Evolutionary conservation across 2,888 invertebrate species (phyloP).

Genomic region (Lepetodrilus schrolli): DNA sequence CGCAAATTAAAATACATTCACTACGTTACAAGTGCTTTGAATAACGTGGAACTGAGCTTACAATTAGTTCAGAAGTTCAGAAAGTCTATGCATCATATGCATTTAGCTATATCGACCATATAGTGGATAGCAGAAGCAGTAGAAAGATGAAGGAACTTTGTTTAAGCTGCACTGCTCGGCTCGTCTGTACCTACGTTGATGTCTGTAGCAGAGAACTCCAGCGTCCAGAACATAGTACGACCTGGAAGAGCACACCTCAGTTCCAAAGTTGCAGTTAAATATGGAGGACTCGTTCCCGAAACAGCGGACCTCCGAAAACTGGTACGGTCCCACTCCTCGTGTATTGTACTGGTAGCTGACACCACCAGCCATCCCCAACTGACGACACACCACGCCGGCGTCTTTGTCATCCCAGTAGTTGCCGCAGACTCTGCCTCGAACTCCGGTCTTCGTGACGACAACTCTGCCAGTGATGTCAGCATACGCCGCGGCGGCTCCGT

Average conservation of each 20-base stretch:
- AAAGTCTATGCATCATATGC: too few species aligned
- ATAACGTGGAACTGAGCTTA: too few species aligned
- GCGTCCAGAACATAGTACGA: slow-evolving; percentile 38
- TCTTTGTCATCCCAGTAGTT: slow-evolving; percentile 83
- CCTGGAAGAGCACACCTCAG: neutral
- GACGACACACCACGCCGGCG: slow-evolving; percentile 79
- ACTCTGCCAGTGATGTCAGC: neutral
- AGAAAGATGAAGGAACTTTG: too few species aligned
- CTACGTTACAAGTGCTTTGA: too few species aligned
- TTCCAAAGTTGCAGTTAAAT: slow-evolving; percentile 31
- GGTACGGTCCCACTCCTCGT: slow-evolving; percentile 75
- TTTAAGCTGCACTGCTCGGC: too few species aligned
- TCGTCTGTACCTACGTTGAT: slow-evolving; percentile 43
- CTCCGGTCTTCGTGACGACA: neutral
- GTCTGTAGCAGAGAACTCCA: slow-evolving; percentile 59
- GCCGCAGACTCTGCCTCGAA: slow-evolving; percentile 80
- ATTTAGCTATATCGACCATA: too few species aligned
- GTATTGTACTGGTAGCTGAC: slow-evolving; percentile 46
- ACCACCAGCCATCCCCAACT: slow-evolving; percentile 56
- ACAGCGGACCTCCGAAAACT: slow-evolving; percentile 77
- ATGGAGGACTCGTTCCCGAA: slow-evolving; percentile 58
- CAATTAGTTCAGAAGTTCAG: too few species aligned
- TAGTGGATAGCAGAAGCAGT: too few species aligned
- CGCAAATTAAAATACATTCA: too few species aligned
- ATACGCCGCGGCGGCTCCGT: neutral